phyloP scores from a whole-genome alignment of 1,140 invertebrate species.

The Hyposmocoma kahamanoa region DNA sequence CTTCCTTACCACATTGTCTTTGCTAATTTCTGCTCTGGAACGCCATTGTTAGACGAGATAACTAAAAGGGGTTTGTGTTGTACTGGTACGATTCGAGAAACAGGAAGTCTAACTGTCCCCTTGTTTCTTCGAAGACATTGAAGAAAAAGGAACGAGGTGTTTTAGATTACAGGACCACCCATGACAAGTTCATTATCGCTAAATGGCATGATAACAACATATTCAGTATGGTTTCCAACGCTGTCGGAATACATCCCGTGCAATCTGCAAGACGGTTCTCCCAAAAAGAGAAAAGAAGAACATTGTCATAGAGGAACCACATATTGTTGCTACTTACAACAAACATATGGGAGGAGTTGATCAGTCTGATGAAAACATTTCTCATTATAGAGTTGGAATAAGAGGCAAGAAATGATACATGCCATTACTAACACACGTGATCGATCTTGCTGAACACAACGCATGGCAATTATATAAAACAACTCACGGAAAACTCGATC shows the following conservation, averaged over 20 bases:
- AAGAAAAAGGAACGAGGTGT: conserved; percentile 42
- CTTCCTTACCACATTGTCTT: conserved; percentile 28
- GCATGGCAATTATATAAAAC: neutral
- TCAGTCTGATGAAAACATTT: conserved; percentile 55
- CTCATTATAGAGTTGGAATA: conserved; percentile 39
- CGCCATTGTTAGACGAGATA: conserved; percentile 36
- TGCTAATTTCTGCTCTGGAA: conserved; percentile 37
- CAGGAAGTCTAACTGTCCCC: too few relatives aligned
- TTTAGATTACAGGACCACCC: conserved; percentile 36
- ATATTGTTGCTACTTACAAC: conserved; percentile 47
- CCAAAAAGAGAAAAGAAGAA: conserved; percentile 48
- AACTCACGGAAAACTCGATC: neutral
- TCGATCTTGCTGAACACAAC: neutral
- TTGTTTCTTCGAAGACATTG: conserved; percentile 33
- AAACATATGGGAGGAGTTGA: too few relatives aligned
- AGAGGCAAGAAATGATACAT: too few relatives aligned
- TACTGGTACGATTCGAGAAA: conserved; percentile 41
- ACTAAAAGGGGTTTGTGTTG: conserved; percentile 30
- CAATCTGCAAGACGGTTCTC: conserved; percentile 43
- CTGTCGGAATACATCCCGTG: conserved; percentile 33
- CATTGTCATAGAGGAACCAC: conserved; percentile 36
- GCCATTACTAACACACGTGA: conserved; percentile 9
- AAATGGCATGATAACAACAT: too few relatives aligned
- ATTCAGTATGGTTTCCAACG: conserved; percentile 38
- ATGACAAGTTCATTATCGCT: too few relatives aligned